Evolutionary conservation across 2,797 vertebrate species (phyloP), one percentile per base, ranked within the genome.

Genomic region (Syncerus caffer): DNA sequence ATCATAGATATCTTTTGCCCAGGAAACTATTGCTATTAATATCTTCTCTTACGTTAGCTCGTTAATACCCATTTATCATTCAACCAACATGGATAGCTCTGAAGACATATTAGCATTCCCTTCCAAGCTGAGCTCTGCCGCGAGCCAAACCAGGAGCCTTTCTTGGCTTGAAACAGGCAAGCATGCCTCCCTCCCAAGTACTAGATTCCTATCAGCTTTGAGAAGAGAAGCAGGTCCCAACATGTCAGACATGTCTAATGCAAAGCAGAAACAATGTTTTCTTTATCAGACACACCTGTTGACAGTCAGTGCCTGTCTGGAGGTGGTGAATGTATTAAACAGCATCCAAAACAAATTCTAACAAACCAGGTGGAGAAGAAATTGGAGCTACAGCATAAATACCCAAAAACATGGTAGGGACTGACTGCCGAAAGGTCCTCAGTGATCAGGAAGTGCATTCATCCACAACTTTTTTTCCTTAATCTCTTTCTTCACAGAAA

Each of bases 171-270:
- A 86, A 51, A 86, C 79, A 71, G 45, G 67, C 58, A 93, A 58
- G 19, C 1, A 0, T 21, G 57, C 58, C 19, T 93, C n/a, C 92
- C 95, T 86, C 76, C 38, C 64, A 79, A 64, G 19, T 14, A 55
- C 80, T 83, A 96, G 76, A 92, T 94, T 84, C 91, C 96, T 91
- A 67, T 57, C 62, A 85, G 85, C 57, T 94, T 95, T 93, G 79
- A 78, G 71, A 95, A 96, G 89, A 71, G 89, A 74, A 47, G 31
- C 89, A 94, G 38, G 47, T 85, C 90, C 57, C 15, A 88, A 51
- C 78, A 34, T 17, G 62, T 95, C 86, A 92, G 83, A 94, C 53
- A 6, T 25, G n/a, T 58, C 97, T 97, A n/a, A 85, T 96, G 50
- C 27, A 89, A 47, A 79, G 94, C 7, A 91, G 94, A 97, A 96